Evolutionary conservation across 2,888 invertebrate species (phyloP).

Genomic region (Xanthostigma xanthostigma): DNA sequence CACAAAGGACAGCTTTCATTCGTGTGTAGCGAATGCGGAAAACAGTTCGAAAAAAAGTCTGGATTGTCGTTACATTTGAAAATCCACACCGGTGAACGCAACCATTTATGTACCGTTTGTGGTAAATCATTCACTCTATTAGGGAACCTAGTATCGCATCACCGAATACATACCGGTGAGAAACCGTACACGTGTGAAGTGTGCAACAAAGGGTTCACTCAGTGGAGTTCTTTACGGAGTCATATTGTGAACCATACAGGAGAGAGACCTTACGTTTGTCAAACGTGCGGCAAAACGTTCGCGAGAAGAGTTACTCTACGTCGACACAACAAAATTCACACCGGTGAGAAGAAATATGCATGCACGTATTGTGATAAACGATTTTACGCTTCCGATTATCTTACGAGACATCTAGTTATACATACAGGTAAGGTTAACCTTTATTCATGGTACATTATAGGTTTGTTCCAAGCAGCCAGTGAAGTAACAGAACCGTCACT

Average conservation of each 20-base stretch:
- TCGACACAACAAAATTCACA: neutral
- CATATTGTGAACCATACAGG: neutral
- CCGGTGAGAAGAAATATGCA: neutral
- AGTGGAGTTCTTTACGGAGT: neutral
- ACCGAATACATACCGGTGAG: neutral
- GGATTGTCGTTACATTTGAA: neutral
- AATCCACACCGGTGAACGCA: neutral
- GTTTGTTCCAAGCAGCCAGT: too few species aligned
- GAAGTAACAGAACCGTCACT: too few species aligned
- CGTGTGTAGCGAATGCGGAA: neutral
- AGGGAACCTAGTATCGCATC: neutral
- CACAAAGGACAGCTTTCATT: neutral
- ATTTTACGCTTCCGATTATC: neutral
- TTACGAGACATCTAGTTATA: neutral
- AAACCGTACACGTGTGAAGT: neutral
- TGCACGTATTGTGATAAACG: neutral
- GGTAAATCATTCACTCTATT: neutral
- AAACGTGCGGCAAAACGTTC: neutral
- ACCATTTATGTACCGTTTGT: conserved; percentile 1
- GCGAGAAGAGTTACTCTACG: neutral
- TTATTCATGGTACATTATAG: too few species aligned
- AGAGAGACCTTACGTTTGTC: neutral
- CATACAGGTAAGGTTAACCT: neutral
- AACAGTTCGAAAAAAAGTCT: neutral
- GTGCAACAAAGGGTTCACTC: neutral